Base-by-base conservation (phyloP, 1,140 invertebrate species). In the Drosophila busckii region DNA sequence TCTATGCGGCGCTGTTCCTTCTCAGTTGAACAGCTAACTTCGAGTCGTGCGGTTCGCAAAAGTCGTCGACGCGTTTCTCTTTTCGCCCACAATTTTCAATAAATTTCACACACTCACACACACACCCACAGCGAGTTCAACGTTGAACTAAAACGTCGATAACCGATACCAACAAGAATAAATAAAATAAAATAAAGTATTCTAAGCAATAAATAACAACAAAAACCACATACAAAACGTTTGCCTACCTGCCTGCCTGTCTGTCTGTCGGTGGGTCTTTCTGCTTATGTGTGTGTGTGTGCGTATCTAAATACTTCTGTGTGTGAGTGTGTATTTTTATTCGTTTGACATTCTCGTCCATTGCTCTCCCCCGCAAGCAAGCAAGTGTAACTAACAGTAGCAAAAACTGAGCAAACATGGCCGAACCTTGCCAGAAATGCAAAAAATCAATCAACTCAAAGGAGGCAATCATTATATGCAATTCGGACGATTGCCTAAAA, bases 21-120 rank as follows among this genome's bases (percentile, higher is more conserved):
- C n/a, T n/a, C 73, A 69, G 83, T 80, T 76, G 84, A 84, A 67
- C 71, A 73, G 73, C 56, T 70, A 80, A 75, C 65, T 85, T 86
- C 62, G 70, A 52, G 73, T 70, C 83, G 78, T 64, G 46, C 83
- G 78, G 83, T 84, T 65, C 70, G 73, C 60, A 65, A n/a, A n/a
- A n/a, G 46, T 67, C 35, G 34, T 56, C 41, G 31, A 69, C 48
- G 76, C 68, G 76, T 58, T 70, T 69, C 60, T 60, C 67, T 68
- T 70, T 73, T 66, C 42, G 45, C 59, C 48, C 58, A 38, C 53
- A 63, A 65, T 58, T 71, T 84, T 54, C 48, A 84, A 58, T 56
- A 66, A 68, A 70, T 66, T 84, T 84, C 69, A 53, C 73, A 54
- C 73, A 62, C 35, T 28, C 40, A 35, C 48, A 15, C 37, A 13